Base-by-base conservation (phyloP, 2,797 vertebrate genomes). In the Oryzias sinensis region DNA sequence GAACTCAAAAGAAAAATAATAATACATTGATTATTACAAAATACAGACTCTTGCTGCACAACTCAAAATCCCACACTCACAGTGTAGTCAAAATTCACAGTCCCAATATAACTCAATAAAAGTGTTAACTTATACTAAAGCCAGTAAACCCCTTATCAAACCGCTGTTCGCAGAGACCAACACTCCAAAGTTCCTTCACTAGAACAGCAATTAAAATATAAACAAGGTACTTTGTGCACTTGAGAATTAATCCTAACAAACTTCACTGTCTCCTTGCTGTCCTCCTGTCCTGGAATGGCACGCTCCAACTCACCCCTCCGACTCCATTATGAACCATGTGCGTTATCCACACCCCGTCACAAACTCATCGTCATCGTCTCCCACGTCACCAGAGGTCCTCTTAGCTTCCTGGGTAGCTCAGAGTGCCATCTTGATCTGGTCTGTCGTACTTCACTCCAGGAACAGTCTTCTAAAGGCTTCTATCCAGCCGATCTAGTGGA, bases 381-480 rank as follows among this genome's bases (percentile, higher is more conserved):
- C 18, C 18, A 18, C 18, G 18, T 18, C 18, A 18, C 18, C 18
- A 18, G 18, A 18, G 18, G 18, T 18, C 18, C 18, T 18, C 18
- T 18, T 18, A 18, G 18, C 18, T 18, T 18, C 18, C 18, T 18
- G 18, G 18, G 1, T 18, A 18, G 18, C 18, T 18, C 18, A 18
- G 18, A 18, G 18, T 18, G 18, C 18, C 1, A 18, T 18, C 18
- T 18, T n/a, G n/a, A n/a, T n/a, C n/a, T n/a, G n/a, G n/a, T n/a
- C n/a, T n/a, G n/a, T n/a, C n/a, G n/a, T n/a, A n/a, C n/a, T n/a
- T n/a, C n/a, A n/a, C n/a, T n/a, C n/a, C n/a, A n/a, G n/a, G n/a
- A n/a, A n/a, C n/a, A n/a, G n/a, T n/a, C n/a, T n/a, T 20, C 2
- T 1, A 1, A 2, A 20, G 1, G 1, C 1, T 20, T 20, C 20